phyloP scores from a whole-genome alignment of 2,113 vertebrate species.

The Cinclus cinclus region DNA sequence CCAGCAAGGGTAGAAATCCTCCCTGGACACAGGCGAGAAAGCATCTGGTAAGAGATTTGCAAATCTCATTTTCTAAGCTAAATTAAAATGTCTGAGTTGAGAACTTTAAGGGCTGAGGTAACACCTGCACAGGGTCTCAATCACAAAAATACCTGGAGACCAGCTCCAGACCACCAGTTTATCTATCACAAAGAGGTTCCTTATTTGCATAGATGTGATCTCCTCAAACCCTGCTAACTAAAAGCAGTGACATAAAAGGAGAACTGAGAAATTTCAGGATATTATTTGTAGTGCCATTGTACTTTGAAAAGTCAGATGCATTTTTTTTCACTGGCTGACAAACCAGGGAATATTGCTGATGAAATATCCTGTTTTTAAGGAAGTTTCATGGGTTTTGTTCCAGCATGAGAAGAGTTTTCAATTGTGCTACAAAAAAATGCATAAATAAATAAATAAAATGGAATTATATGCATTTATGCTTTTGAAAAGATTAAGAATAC shows the following conservation, averaged over 20 bases:
- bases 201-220: neutral
- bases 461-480: accelerated
- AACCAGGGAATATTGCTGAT: neutral
- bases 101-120: neutral
- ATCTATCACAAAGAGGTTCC: neutral
- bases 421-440: neutral
- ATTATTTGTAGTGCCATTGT: neutral
- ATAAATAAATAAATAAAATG: neutral
- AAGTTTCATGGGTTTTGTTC: neutral
- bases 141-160: neutral
- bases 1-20: neutral
- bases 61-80: neutral
- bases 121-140: neutral
- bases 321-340: neutral
- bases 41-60: neutral
- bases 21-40: neutral
- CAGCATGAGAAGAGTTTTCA: neutral
- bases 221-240: neutral
- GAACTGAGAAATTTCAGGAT: neutral
- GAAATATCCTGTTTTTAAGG: neutral
- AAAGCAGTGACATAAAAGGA: neutral
- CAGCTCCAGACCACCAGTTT: neutral
- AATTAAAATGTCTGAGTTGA: neutral
- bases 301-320: neutral
- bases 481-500: neutral